Percentiles rank a stretch among this genome's conserved stretches.
These are phyloP conservation scores for Xanthia icteritia DNA, from an alignment of 2,888 invertebrate genomes.

Conservation along the genomic window DNA sequence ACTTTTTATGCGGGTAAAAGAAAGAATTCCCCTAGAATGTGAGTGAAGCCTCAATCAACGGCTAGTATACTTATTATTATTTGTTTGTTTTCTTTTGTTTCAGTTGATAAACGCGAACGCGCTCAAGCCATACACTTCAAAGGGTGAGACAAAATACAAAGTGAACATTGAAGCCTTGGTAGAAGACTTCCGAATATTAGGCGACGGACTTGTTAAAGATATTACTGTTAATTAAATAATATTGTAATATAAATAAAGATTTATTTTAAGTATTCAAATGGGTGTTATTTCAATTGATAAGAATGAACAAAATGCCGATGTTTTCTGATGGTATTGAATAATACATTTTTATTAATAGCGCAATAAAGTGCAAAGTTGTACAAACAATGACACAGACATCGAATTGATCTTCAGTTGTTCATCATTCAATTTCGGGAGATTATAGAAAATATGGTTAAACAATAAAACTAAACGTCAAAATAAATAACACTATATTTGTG, in stretches of 20 bases:
- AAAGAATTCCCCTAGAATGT: background rate
- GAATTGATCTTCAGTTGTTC: background rate
- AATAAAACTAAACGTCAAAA: constrained; percentile 17
- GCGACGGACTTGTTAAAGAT: constrained; percentile 91
- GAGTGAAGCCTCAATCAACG: background rate
- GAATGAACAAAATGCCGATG: background rate
- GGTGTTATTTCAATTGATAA: background rate
- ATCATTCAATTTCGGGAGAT: background rate
- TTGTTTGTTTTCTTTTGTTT: constrained; percentile 47
- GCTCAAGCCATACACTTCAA: constrained; percentile 82
- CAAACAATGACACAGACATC: background rate
- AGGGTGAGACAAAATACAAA: constrained; percentile 86
- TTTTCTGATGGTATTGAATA: background rate
- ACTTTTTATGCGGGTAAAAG: no score
- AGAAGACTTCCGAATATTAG: constrained; percentile 93
- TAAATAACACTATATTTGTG: constrained; percentile 39
- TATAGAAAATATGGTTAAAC: background rate
- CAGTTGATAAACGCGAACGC: constrained; percentile 91
- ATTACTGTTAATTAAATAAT: constrained; percentile 79
- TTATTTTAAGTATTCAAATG: constrained; percentile 15
- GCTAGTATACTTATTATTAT: background rate
- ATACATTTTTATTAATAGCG: background rate
- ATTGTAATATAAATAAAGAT: constrained; percentile 34
- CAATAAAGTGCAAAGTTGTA: background rate
- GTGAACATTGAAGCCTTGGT: constrained; percentile 92